Percentiles rank a stretch among this genome's conserved stretches.
These are phyloP conservation scores for Eulemur rufifrons DNA, from an alignment of 2,113 vertebrate genomes.

Conservation along the genomic window DNA sequence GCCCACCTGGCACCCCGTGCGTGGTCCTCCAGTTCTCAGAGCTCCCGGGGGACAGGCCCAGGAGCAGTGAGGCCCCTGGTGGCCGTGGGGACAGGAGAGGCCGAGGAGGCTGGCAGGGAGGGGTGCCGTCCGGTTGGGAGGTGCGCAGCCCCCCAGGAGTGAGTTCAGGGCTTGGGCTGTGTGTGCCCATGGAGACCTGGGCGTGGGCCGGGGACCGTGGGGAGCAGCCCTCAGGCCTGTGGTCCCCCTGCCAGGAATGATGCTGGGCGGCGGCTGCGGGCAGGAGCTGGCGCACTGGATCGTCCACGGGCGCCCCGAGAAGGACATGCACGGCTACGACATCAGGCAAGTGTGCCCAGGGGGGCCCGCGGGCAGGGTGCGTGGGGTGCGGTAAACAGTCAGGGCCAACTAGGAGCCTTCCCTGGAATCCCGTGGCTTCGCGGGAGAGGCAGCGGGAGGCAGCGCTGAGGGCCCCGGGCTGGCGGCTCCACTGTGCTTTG, in stretches of 20 bases:
- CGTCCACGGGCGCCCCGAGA: conserved; percentile 92
- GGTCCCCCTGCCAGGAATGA: conserved; percentile 90
- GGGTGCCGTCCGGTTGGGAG: rapidly evolving
- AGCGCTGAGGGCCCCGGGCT: not conserved
- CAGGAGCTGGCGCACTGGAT: conserved; percentile 96
- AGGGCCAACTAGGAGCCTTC: not conserved
- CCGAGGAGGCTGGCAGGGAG: not conserved
- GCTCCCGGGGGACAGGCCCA: not conserved
- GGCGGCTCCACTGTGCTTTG: rapidly evolving
- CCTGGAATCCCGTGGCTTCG: not conserved
- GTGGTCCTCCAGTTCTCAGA: rapidly evolving
- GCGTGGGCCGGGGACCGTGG: rapidly evolving
- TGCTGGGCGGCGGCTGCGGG: conserved; percentile 97
- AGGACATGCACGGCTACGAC: conserved; percentile 97
- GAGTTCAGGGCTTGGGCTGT: rapidly evolving
- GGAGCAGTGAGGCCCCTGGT: not conserved
- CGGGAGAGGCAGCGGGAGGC: not conserved
- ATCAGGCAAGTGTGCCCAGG: conserved; percentile 87
- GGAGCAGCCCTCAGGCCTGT: rapidly evolving
- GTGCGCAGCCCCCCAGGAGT: rapidly evolving
- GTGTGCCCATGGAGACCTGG: not conserved
- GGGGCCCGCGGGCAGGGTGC: rapidly evolving
- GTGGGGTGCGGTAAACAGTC: rapidly evolving
- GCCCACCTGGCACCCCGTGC: rapidly evolving
- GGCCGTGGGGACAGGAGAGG: not conserved